Conservation (phyloP, 2,888 invertebrate species). For the Sclerodermus sp. region DNA sequence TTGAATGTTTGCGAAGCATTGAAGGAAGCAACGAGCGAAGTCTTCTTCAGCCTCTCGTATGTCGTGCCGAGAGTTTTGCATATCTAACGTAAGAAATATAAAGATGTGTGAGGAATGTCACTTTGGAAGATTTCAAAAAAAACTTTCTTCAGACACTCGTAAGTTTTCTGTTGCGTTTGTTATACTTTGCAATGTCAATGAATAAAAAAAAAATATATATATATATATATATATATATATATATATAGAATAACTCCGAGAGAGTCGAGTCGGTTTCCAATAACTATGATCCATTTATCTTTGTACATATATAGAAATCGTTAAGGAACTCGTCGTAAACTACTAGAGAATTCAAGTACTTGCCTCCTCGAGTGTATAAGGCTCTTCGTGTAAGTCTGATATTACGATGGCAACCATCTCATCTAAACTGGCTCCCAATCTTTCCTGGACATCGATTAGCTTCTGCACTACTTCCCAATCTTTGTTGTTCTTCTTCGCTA, state of each 20-base stretch:
- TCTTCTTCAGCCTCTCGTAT: constrained; percentile 66
- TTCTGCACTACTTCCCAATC: constrained; percentile 69
- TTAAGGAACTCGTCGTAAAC: no score
- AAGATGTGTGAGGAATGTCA: neutral
- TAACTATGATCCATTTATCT: neutral
- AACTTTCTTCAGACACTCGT: no score
- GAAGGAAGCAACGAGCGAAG: constrained; percentile 69
- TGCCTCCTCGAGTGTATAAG: constrained; percentile 73
- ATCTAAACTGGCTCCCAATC: constrained; percentile 64
- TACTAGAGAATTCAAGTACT: neutral
- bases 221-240: neutral
- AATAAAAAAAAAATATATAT: neutral
- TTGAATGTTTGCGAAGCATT: constrained; percentile 69
- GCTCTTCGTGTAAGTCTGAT: constrained; percentile 65
- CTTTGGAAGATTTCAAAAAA: no score
- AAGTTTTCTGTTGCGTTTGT: no score
- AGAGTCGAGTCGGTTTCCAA: neutral
- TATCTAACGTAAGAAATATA: constrained; percentile 43
- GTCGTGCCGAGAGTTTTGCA: constrained; percentile 62
- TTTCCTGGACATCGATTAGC: constrained; percentile 75
- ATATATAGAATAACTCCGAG: neutral
- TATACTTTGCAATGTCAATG: no score
- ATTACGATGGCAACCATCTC: constrained; percentile 73
- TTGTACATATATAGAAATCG: no score
- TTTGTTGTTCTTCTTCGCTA: constrained; percentile 66